A percentile compares a stretch with the other conserved stretches of the same genome.
phyloP scores from a whole-genome alignment of 2,888 invertebrate species.

The Oconnorella tubifera region DNA sequence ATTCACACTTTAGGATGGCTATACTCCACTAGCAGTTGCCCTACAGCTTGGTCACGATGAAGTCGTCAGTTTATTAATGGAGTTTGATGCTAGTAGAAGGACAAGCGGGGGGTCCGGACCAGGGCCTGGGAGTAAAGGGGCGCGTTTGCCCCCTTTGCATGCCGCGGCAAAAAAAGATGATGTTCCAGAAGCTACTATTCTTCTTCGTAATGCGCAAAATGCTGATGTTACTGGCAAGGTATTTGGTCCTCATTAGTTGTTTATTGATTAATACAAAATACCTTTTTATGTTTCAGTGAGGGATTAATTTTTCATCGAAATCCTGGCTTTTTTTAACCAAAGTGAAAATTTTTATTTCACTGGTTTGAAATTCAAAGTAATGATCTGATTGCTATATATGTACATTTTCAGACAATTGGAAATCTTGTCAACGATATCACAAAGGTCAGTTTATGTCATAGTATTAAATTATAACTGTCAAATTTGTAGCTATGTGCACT shows the following conservation, averaged over 20 bases:
- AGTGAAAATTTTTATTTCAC: too few relatives aligned
- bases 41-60: slow-evolving; percentile 24
- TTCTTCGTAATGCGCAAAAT: slow-evolving; percentile 65
- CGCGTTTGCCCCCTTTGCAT: slow-evolving; percentile 52
- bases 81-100: slow-evolving; percentile 18
- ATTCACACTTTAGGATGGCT: slow-evolving; percentile 27
- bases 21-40: slow-evolving; percentile 26
- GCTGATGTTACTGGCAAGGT: slow-evolving; percentile 58
- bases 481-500: too few relatives aligned
- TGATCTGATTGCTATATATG: too few relatives aligned
- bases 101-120: slow-evolving; percentile 1
- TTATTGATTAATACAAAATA: too few relatives aligned
- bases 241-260: too few relatives aligned
- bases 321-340: too few relatives aligned
- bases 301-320: too few relatives aligned
- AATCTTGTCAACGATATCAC: slow-evolving; percentile 55
- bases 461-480: too few relatives aligned
- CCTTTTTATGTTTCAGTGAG: too few relatives aligned
- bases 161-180: slow-evolving; percentile 29
- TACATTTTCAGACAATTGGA: slow-evolving; percentile 44
- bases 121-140: background rate
- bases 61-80: slow-evolving; percentile 23
- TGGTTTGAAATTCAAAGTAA: too few relatives aligned
- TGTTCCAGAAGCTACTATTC: slow-evolving; percentile 13
- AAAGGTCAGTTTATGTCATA: slow-evolving; percentile 49